Evolutionary conservation across 53 echinoderm and acorn worm species (phyloP).

Genomic region (Arbacia lixula): DNA sequence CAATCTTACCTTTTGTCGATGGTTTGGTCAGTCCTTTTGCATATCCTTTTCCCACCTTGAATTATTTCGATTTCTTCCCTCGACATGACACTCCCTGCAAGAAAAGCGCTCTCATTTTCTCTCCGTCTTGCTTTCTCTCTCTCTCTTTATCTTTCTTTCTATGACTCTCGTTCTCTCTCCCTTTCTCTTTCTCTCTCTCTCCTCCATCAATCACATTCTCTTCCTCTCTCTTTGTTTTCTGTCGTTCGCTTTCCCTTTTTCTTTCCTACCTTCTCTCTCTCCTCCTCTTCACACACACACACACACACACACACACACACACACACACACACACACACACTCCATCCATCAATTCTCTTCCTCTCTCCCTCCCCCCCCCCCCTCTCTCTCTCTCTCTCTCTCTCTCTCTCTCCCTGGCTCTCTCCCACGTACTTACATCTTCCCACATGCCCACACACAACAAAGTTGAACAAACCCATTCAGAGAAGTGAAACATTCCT

Average conservation of each 20-base stretch:
- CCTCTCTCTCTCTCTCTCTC: neutral
- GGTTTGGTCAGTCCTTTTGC: no score
- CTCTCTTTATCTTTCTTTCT: neutral
- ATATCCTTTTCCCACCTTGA: no score
- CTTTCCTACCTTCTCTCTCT: neutral
- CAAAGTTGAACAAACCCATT: no score
- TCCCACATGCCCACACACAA: no score
- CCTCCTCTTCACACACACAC: neutral
- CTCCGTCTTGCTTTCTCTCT: neutral
- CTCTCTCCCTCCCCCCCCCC: neutral
- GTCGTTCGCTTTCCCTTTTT: neutral
- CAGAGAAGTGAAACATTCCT: no score
- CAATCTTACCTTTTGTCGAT: no score
- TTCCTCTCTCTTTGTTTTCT: neutral
- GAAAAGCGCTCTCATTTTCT: neutral
- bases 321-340: neutral
- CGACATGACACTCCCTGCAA: no score
- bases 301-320: neutral
- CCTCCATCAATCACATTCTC: neutral
- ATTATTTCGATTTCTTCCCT: no score
- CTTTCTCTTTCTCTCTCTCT: neutral
- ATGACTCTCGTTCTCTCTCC: neutral
- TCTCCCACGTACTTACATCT: neutral
- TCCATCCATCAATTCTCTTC: no score
- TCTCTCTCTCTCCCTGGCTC: neutral